Percentiles rank a stretch among this genome's conserved stretches.
These are phyloP conservation scores for Schizotus pectinicornis DNA, from an alignment of 2,888 invertebrate species.

Conservation along the genomic window DNA sequence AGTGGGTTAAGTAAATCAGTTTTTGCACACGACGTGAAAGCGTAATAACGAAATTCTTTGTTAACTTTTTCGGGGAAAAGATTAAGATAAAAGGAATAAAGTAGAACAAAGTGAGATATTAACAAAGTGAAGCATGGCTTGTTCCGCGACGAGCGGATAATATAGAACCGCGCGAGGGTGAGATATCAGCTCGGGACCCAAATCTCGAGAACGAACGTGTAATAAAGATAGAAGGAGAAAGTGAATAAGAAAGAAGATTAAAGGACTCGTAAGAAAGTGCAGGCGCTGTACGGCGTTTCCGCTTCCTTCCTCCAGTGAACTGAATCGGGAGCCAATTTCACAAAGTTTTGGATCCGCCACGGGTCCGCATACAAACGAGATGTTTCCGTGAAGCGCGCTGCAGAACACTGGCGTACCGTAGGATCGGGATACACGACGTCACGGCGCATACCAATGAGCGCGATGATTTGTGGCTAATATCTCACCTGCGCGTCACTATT, in stretches of 20 bases:
- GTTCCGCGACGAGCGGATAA: slow-evolving; percentile 55
- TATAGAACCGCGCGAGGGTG: slow-evolving; percentile 47
- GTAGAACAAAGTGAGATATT: slow-evolving; percentile 57
- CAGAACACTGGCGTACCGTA: slow-evolving; percentile 51
- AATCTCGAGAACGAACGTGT: slow-evolving; percentile 67
- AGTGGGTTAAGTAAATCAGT: slow-evolving; percentile 4
- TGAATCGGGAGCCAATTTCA: slow-evolving; percentile 64
- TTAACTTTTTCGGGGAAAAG: slow-evolving; percentile 39
- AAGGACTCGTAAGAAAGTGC: slow-evolving; percentile 53
- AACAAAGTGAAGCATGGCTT: slow-evolving; percentile 55
- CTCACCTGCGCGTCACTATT: slow-evolving; percentile 49
- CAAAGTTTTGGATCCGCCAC: slow-evolving; percentile 61
- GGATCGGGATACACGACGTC: slow-evolving; percentile 43
- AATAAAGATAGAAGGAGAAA: slow-evolving; percentile 70
- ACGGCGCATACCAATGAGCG: slow-evolving; percentile 48
- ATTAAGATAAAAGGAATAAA: slow-evolving; percentile 56
- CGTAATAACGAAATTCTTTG: slow-evolving; percentile 31
- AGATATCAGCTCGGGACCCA: slow-evolving; percentile 56
- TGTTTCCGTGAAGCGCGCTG: slow-evolving; percentile 51
- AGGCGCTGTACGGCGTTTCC: slow-evolving; percentile 49
- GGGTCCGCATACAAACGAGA: slow-evolving; percentile 61
- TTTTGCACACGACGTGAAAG: slow-evolving; percentile 5
- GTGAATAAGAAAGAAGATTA: slow-evolving; percentile 67
- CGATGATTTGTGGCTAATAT: slow-evolving; percentile 58
- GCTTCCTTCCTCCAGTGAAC: slow-evolving; percentile 62